Evolutionary conservation across 1,140 invertebrate species (phyloP).

Genomic region (Drosophila bifasciata): DNA sequence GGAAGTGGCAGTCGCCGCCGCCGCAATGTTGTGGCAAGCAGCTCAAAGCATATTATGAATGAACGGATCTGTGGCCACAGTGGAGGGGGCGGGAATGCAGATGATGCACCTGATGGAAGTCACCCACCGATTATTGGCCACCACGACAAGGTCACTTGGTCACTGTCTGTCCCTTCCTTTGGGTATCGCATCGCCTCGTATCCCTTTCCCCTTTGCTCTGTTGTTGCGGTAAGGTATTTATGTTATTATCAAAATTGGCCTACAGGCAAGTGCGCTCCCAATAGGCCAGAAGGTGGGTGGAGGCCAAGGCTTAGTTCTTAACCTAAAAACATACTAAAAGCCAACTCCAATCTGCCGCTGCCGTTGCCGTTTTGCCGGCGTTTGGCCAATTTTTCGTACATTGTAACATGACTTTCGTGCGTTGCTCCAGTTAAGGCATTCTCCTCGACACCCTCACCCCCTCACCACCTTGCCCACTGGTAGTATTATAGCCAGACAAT

Average conservation of each 20-base stretch:
- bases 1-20: conserved; percentile 38
- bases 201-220: neutral
- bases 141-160: conserved; percentile 66
- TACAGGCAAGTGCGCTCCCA: conserved; percentile 31
- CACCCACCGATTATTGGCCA: conserved; percentile 41
- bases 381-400: conserved; percentile 71
- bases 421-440: conserved; percentile 75
- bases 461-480: neutral
- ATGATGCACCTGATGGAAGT: conserved; percentile 24
- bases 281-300: conserved; percentile 12
- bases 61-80: conserved; percentile 23
- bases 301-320: conserved; percentile 79
- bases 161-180: conserved; percentile 14
- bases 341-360: conserved; percentile 5
- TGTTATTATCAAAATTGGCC: conserved; percentile 74
- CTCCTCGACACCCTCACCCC: conserved; percentile 26
- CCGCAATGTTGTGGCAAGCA: conserved; percentile 45
- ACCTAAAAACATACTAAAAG: conserved; percentile 76
- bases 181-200: no score
- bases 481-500: conserved; percentile 66
- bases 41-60: conserved; percentile 39
- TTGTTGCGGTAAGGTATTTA: conserved; percentile 33
- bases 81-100: neutral
- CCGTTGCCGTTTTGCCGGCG: conserved; percentile 21
- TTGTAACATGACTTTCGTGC: conserved; percentile 78